Percentiles rank a stretch among this genome's conserved stretches.
phyloP scores from a whole-genome alignment of 2,797 vertebrate genomes.

The Picus viridis region DNA sequence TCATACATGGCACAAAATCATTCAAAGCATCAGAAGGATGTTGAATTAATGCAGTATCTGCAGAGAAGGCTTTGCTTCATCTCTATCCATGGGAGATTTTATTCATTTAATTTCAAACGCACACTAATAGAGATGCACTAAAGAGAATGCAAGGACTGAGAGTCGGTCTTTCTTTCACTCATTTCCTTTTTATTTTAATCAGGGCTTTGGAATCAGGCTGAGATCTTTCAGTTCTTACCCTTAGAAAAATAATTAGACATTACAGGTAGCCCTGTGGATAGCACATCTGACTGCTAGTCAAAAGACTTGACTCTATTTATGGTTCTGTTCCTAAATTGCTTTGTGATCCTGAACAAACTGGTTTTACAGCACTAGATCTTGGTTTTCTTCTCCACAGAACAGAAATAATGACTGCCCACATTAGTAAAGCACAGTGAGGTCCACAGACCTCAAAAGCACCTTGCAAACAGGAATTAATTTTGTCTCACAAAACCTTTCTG shows the following conservation, averaged over 20 bases:
- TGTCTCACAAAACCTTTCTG: neutral
- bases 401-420: slow-evolving; percentile 35
- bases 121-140: slow-evolving; percentile 3
- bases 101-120: slow-evolving; percentile 7
- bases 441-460: slow-evolving; percentile 27
- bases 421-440: slow-evolving; percentile 36
- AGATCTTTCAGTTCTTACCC: slow-evolving; percentile 12
- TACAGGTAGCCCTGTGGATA: slow-evolving; percentile 30
- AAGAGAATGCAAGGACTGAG: slow-evolving; percentile 4
- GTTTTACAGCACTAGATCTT: slow-evolving; percentile 28
- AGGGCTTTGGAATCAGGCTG: slow-evolving; percentile 3
- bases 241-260: slow-evolving; percentile 55
- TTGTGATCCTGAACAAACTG: slow-evolving; percentile 42
- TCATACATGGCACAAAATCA: neutral
- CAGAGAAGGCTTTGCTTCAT: neutral
- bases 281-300: slow-evolving; percentile 31
- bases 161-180: neutral
- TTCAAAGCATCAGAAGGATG: neutral
- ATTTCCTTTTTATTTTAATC: slow-evolving; percentile 39
- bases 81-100: slow-evolving; percentile 8
- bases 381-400: slow-evolving; percentile 2
- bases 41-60: neutral
- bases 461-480: slow-evolving; percentile 44
- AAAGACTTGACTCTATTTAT: slow-evolving; percentile 42
- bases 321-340: slow-evolving; percentile 32